phyloP scores from a whole-genome alignment of 2,888 invertebrate species.

The Chymomyza fuscimana region DNA sequence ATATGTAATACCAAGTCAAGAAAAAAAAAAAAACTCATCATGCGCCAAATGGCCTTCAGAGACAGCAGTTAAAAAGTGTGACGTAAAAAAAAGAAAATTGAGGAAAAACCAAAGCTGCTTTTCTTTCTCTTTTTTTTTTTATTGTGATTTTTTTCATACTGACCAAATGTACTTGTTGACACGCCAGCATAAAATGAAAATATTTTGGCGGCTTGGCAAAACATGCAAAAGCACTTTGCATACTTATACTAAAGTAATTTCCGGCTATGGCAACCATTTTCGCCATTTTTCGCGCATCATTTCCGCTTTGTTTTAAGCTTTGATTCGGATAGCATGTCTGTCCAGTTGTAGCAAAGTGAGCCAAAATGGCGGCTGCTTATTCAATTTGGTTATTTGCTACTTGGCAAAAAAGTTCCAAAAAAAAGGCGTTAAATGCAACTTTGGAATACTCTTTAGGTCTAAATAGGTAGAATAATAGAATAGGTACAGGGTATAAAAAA shows the following conservation, averaged over 20 bases:
- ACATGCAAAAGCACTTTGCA: conserved; percentile 12
- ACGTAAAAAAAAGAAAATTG: background rate
- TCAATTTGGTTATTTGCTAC: conserved; percentile 19
- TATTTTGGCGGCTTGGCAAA: conserved; percentile 48
- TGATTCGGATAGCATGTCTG: background rate
- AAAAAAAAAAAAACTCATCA: background rate
- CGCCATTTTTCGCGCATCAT: conserved; percentile 55
- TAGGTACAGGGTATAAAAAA: too few relatives aligned
- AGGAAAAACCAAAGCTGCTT: background rate
- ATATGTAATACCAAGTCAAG: conserved; percentile 30
- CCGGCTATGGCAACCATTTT: conserved; percentile 47
- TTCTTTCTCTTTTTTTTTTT: background rate
- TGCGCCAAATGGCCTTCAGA: background rate
- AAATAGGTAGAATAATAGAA: background rate
- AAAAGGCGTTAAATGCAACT: background rate
- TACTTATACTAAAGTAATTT: conserved; percentile 9
- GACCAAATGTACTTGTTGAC: conserved; percentile 8
- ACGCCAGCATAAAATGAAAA: conserved; percentile 52
- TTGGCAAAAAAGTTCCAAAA: background rate
- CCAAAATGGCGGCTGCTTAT: conserved; percentile 8
- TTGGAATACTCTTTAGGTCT: background rate
- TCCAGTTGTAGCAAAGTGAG: background rate
- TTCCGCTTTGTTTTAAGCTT: conserved; percentile 39
- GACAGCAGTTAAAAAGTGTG: background rate
- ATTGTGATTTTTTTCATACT: background rate